Percentiles rank a stretch among this genome's conserved stretches.
Conservation (phyloP, 2,888 invertebrate genomes). For the Eilema depressum region DNA sequence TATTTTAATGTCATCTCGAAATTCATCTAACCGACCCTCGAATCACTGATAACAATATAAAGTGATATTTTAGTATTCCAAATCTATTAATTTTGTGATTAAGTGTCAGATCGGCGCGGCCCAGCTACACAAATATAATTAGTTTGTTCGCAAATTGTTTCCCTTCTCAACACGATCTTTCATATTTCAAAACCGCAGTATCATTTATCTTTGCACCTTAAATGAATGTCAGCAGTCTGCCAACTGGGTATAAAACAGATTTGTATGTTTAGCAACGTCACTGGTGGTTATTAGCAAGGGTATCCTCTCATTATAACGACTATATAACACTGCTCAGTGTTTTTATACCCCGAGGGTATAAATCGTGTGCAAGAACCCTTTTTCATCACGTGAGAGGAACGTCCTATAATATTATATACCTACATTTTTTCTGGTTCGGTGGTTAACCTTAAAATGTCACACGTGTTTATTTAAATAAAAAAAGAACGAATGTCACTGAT, state of each 20-base stretch:
- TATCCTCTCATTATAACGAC: background rate
- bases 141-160: background rate
- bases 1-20: background rate
- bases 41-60: background rate
- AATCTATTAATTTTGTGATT: background rate
- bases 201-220: conserved; percentile 1
- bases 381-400: background rate
- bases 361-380: background rate
- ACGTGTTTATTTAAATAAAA: no score
- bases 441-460: no score
- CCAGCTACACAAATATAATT: background rate
- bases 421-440: no score
- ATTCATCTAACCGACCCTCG: background rate
- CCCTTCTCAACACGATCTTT: conserved; percentile 4
- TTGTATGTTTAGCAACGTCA: background rate
- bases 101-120: background rate
- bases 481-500: no score
- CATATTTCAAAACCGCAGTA: background rate
- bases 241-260: background rate
- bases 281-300: background rate
- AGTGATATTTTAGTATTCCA: background rate
- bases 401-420: background rate
- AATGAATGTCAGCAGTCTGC: background rate
- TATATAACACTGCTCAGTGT: background rate
- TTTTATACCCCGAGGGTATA: background rate